Evolutionary conservation across 2,888 invertebrate species (phyloP).

Genomic region (Amorpha juglandis): DNA sequence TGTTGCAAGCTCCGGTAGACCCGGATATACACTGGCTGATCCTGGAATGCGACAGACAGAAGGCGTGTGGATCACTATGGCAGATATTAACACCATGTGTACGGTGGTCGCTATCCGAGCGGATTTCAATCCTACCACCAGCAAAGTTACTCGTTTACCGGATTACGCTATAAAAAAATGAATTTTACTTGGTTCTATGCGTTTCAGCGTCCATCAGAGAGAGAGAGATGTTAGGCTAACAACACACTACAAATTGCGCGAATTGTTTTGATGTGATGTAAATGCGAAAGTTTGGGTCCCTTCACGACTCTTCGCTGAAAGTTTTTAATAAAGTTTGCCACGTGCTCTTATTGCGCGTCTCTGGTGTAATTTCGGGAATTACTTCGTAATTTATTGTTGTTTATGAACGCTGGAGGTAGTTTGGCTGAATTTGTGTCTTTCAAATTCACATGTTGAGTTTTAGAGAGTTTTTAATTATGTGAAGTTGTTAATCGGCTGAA

Average conservation of each 20-base stretch:
- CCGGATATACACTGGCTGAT: too few species aligned
- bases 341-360: constrained; percentile 19
- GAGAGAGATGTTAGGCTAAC: neutral
- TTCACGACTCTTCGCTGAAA: constrained; percentile 9
- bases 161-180: too few species aligned
- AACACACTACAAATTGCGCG: neutral
- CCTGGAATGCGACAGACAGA: too few species aligned
- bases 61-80: too few species aligned
- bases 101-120: too few species aligned
- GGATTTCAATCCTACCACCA: too few species aligned
- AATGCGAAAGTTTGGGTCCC: constrained; percentile 12
- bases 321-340: constrained; percentile 23
- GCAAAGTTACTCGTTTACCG: too few species aligned
- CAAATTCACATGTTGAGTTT: neutral
- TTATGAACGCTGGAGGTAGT: neutral
- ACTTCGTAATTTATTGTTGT: constrained; percentile 21
- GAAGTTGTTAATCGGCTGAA: too few species aligned
- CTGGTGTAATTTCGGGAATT: neutral
- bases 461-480: neutral
- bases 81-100: too few species aligned
- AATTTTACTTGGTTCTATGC: neutral
- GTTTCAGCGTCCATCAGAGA: neutral
- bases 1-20: too few species aligned
- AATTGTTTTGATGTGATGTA: constrained; percentile 31
- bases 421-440: neutral